Evolutionary conservation across 1,140 invertebrate species (phyloP).

Genomic region (Calliphora vicina): DNA sequence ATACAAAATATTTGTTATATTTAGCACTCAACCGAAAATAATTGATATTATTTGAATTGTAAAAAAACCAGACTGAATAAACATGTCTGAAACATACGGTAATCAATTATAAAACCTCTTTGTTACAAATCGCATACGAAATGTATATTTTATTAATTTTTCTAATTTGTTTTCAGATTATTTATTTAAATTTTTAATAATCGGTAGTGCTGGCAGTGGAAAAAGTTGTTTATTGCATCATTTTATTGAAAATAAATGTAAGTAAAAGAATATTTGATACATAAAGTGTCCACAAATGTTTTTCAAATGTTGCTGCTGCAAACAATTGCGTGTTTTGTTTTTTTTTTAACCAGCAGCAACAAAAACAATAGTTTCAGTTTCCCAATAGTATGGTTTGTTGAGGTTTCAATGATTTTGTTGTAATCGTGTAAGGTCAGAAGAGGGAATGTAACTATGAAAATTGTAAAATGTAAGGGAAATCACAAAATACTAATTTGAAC

Average conservation of each 20-base stretch:
- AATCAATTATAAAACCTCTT: constrained; percentile 38
- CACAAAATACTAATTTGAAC: too few species aligned
- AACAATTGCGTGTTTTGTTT: constrained; percentile 20
- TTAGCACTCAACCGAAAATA: not conserved
- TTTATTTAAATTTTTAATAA: constrained; percentile 85
- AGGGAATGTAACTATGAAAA: not conserved
- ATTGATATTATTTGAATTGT: not conserved
- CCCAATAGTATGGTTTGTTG: not conserved
- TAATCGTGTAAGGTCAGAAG: not conserved
- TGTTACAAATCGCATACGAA: too few species aligned
- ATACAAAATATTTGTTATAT: not conserved
- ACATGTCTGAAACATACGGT: constrained; percentile 62
- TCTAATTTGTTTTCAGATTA: constrained; percentile 71
- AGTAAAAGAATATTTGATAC: constrained; percentile 59
- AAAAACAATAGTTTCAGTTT: not conserved
- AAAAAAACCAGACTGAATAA: constrained; percentile 32
- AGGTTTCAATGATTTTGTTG: not conserved
- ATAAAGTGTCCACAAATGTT: not conserved
- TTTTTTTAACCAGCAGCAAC: not conserved
- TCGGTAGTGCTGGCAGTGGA: constrained; percentile 84
- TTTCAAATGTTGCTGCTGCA: not conserved
- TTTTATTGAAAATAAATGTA: constrained; percentile 91
- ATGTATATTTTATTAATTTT: not conserved
- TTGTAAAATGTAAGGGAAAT: not conserved
- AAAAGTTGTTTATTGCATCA: constrained; percentile 90